Evolutionary conservation across 2,113 vertebrate genomes (phyloP).

Genomic region (Sigmodon hispidus): DNA sequence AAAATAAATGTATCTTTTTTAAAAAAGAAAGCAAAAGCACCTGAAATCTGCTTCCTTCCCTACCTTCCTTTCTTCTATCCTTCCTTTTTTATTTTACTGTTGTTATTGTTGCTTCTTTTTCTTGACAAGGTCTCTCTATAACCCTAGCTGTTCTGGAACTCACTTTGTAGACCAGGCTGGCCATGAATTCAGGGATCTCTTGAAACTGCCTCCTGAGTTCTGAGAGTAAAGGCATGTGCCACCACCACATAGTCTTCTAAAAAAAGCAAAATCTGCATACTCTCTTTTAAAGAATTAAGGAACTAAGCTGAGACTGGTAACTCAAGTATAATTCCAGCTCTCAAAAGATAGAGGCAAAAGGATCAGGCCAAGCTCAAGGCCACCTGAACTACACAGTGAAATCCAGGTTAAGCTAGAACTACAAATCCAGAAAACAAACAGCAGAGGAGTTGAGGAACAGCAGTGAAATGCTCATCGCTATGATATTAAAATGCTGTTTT

Average conservation of each 20-base stretch:
- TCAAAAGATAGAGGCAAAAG: not conserved
- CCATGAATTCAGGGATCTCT: not conserved
- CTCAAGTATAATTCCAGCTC: not conserved
- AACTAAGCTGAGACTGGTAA: not conserved
- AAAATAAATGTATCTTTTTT: not conserved
- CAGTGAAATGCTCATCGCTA: not conserved
- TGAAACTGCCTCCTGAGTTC: not conserved
- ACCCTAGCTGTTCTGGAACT: not conserved
- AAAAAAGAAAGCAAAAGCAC: not conserved
- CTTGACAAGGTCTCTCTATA: not conserved
- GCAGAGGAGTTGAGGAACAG: not conserved
- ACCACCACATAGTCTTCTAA: no score
- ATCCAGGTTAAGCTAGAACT: not conserved
- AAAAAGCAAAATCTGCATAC: no score
- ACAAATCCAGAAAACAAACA: not conserved
- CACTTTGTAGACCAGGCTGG: not conserved
- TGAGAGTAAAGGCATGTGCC: not conserved
- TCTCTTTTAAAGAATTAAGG: slow-evolving; percentile 25
- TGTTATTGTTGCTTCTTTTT: no score
- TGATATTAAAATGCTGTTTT: not conserved
- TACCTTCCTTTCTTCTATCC: not conserved
- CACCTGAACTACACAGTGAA: not conserved
- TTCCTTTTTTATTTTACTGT: not conserved
- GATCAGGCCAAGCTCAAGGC: not conserved
- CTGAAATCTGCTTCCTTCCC: not conserved